Base-by-base conservation (phyloP, 2,797 vertebrate genomes). In the Myoxocephalus aenaeus region DNA sequence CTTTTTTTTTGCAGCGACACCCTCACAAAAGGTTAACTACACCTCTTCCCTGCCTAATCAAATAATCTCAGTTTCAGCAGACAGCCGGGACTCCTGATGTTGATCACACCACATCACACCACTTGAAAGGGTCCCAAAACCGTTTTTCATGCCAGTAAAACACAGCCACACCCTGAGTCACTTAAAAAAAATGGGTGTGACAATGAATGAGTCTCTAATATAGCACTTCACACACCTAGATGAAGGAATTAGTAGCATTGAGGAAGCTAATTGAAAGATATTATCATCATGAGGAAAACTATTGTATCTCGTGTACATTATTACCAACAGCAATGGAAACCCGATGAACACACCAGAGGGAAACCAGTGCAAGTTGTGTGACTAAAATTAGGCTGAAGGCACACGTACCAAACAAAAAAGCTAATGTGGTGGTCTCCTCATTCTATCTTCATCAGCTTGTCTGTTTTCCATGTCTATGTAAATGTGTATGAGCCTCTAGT, bases 291-390 rank as follows among this genome's bases (percentile, higher is more conserved):
- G 15, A 38, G 42, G 32, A 50, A 51, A 65, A 69, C 20, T 42
- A 34, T 13, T 46, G 7, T 27, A 65, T 65, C 15, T 34, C 57
- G 29, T 66, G 68, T 18, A 32, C 18, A 77, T 68, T 63, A 54
- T 36, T 56, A 66, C 48, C 22, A 48, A 17, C 14, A 51, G 54
- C 51, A 65, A 42, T 32, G 22, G 51, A 29, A 50, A 58, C 40
- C 7, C n/a, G n/a, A 34, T 44, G 27, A 66, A n/a, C 42, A 53
- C 29, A 75, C 50, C 29, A 27, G 14, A 65, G 44, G 70, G 27
- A 64, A 82, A 78, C n/a, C 10, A 68, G 34, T 18, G 18, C 65
- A 20, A 3, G 57, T 82, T 83, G 74, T 81, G 81, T 88, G 73
- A 90, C 69, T 80, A 34, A 65, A 50, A 53, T 38, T 48, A 68